A percentile compares a stretch with the other conserved stretches of the same genome.
phyloP scores from a whole-genome alignment of 2,797 vertebrate species.

The Galagoides demidoff region DNA sequence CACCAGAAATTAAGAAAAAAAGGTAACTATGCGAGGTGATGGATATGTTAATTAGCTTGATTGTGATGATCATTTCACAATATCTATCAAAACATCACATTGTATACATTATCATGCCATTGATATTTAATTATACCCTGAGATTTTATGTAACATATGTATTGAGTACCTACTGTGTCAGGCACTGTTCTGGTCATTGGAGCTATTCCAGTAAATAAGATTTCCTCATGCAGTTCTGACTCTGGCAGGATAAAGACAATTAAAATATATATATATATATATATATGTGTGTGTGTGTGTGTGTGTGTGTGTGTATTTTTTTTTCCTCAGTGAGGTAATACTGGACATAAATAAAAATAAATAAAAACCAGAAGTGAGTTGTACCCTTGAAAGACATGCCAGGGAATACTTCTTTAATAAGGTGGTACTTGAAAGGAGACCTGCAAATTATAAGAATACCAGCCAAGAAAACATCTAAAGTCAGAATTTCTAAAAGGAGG shows the following conservation, averaged over 20 bases:
- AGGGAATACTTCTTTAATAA: conserved; percentile 31
- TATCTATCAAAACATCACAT: neutral
- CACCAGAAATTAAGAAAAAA: neutral
- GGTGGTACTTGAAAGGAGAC: conserved; percentile 26
- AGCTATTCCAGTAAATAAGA: neutral
- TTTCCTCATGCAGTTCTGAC: neutral
- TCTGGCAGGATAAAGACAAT: neutral
- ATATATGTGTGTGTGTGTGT: no score
- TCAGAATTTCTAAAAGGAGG: neutral
- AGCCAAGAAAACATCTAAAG: conserved; percentile 46
- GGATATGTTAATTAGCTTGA: neutral
- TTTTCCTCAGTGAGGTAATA: neutral
- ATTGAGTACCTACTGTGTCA: neutral
- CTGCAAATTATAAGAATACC: neutral
- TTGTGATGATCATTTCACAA: neutral
- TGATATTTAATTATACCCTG: neutral
- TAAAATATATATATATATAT: neutral
- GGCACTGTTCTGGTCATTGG: neutral
- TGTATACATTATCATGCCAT: neutral
- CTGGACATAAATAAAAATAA: neutral
- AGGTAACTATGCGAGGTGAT: neutral
- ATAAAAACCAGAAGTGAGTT: neutral
- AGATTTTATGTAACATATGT: neutral
- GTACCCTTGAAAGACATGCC: neutral
- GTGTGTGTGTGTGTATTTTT: no score